Base-by-base conservation (phyloP, 2,888 invertebrate genomes). In the Cheilosia urbana region DNA sequence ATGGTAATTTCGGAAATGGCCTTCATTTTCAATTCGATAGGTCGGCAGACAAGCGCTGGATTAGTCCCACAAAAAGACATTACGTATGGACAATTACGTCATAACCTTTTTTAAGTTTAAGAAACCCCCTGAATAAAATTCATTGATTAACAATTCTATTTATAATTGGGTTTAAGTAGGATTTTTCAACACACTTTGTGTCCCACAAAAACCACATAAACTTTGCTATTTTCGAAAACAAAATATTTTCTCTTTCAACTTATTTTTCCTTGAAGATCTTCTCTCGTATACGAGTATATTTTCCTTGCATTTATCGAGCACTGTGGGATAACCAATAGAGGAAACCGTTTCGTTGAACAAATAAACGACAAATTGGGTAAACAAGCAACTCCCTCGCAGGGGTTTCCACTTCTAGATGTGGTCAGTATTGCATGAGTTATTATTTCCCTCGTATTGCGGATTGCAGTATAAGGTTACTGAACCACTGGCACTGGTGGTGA, bases 321-420 rank as follows among this genome's bases (percentile, higher is more conserved):
- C 47, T 47, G 3, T 69, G 34, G 19, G 57, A 21, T n/a, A 45
- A 45, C 34, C 53, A 75, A 68, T 68, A 75, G 53, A 55, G 60
- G 58, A 76, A 71, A 76, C 77, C 57, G 49, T 58, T 82, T 63
- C 21, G 51, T 19, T 71, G 65, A 40, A 45, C 65, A 76, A 82
- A 82, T 82, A 82, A 51, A 53, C 53, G 63, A 76, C 71, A 77
- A 82, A 76, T 65, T 82, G 81, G 57, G 37, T 82, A 82, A 82
- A 82, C 81, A 82, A 65, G 15, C 4, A 71, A 45, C 58, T 65
- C 42, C 15, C 30, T 19, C 13, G 34, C 15, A 49, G 42, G 42
- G 19, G 27, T 11, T 30, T 27, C 37, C 55, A 51, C 24, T 51
- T 1, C 13, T 19, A 24, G 24, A 51, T 51, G 51, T 27, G 51